These are phyloP conservation scores for Hylia prasina DNA, from an alignment of 2,113 vertebrate species.

Conservation along the genomic window DNA sequence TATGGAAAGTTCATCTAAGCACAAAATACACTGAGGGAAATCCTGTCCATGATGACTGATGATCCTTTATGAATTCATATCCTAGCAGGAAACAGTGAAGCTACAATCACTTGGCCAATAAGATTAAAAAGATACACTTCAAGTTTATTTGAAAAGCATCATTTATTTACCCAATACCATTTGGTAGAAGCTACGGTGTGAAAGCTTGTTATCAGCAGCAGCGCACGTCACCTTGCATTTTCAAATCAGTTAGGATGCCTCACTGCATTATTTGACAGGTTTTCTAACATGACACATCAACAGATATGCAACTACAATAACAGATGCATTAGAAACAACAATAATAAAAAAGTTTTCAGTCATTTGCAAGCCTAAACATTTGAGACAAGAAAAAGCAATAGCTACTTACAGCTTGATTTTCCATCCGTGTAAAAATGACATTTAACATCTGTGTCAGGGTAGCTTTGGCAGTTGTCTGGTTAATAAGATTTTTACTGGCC, in stretches of 20 bases:
- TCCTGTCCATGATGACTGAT: neutral
- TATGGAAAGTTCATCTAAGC: neutral
- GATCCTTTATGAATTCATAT: neutral
- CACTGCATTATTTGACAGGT: neutral
- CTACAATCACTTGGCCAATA: neutral
- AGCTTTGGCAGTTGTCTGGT: constrained; percentile 98
- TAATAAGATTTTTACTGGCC: constrained; percentile 98
- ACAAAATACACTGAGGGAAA: neutral
- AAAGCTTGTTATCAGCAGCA: neutral
- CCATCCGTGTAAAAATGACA: constrained; percentile 97
- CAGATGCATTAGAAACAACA: neutral
- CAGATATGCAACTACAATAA: neutral
- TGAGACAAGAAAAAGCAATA: neutral
- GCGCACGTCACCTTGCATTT: neutral
- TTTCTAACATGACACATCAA: neutral
- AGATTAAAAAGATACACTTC: neutral
- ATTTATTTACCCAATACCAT: neutral
- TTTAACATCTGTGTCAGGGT: constrained; percentile 98
- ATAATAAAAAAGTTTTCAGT: neutral
- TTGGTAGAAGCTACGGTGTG: neutral
- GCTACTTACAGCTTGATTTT: constrained; percentile 90
- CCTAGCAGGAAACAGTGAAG: neutral
- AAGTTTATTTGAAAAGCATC: neutral
- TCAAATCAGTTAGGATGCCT: neutral
- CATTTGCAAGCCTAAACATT: neutral